These are phyloP conservation scores for Xiphorhynchus elegans DNA, from an alignment of 2,113 vertebrate species.

Conservation along the genomic window DNA sequence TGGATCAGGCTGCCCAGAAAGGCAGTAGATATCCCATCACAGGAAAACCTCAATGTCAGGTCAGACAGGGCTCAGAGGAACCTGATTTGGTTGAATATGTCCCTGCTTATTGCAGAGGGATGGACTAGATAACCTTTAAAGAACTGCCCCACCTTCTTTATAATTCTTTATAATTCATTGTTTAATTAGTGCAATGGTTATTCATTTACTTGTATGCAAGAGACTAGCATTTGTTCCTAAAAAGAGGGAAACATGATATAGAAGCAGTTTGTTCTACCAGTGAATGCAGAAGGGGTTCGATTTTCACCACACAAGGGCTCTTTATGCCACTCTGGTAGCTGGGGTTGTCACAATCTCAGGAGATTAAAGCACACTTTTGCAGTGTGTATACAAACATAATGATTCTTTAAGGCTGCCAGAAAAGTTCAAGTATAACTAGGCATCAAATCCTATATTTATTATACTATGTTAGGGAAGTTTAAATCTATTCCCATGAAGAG, in stretches of 20 bases:
- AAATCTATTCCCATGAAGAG: neutral
- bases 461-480: neutral
- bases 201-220: neutral
- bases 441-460: neutral
- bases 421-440: neutral
- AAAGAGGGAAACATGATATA: neutral
- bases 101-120: neutral
- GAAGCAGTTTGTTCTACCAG: neutral
- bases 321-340: neutral
- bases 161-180: too few relatives aligned
- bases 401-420: neutral
- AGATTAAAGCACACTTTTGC: neutral
- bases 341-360: neutral
- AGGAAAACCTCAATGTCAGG: neutral
- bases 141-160: neutral
- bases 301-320: neutral
- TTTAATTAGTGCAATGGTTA: neutral
- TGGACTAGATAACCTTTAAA: neutral
- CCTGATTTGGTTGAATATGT: neutral
- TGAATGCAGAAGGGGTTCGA: neutral
- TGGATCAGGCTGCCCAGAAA: neutral
- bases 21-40: fast-evolving
- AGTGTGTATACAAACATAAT: neutral
- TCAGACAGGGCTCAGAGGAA: neutral
- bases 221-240: neutral